Evolutionary conservation across 2,797 vertebrate species (phyloP).

Genomic region (Chaenodraco wilsoni): DNA sequence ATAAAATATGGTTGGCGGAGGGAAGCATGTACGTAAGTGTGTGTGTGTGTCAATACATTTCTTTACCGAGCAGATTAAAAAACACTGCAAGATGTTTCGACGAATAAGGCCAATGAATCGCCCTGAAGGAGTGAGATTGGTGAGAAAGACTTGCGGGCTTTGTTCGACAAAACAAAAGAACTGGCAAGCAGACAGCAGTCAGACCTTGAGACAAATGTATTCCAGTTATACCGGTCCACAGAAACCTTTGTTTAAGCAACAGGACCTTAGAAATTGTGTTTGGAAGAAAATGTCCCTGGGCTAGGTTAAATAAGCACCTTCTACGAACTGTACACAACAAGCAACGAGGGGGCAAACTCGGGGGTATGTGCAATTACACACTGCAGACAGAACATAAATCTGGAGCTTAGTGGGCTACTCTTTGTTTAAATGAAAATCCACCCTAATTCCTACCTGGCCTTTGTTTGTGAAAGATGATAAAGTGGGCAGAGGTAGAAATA

Average conservation of each 20-base stretch:
- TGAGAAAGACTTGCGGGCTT: constrained; percentile 47
- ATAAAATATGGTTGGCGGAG: constrained; percentile 73
- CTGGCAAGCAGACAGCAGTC: constrained; percentile 55
- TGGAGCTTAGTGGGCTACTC: constrained; percentile 45
- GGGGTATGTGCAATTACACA: constrained; percentile 65
- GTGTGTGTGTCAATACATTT: constrained; percentile 58
- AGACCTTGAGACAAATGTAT: constrained; percentile 72
- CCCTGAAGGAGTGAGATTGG: constrained; percentile 41
- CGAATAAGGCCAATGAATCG: constrained; percentile 55
- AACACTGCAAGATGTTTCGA: constrained; percentile 44
- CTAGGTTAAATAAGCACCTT: constrained; percentile 70
- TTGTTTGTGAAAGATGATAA: constrained; percentile 65
- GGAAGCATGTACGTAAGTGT: constrained; percentile 34
- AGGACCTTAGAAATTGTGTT: constrained; percentile 28
- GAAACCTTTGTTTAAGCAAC: constrained; percentile 69
- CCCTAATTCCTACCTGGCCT: constrained; percentile 64
- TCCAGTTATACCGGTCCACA: constrained; percentile 41
- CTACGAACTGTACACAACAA: constrained; percentile 65
- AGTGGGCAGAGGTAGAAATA: constrained; percentile 59
- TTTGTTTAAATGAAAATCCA: constrained; percentile 51
- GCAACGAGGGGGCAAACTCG: constrained; percentile 55
- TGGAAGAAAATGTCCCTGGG: constrained; percentile 65
- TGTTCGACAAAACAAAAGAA: constrained; percentile 74
- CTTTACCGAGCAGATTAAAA: constrained; percentile 10
- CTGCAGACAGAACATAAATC: constrained; percentile 56